These are phyloP conservation scores for Erannis defoliaria DNA, from an alignment of 2,888 invertebrate genomes.

Conservation along the genomic window DNA sequence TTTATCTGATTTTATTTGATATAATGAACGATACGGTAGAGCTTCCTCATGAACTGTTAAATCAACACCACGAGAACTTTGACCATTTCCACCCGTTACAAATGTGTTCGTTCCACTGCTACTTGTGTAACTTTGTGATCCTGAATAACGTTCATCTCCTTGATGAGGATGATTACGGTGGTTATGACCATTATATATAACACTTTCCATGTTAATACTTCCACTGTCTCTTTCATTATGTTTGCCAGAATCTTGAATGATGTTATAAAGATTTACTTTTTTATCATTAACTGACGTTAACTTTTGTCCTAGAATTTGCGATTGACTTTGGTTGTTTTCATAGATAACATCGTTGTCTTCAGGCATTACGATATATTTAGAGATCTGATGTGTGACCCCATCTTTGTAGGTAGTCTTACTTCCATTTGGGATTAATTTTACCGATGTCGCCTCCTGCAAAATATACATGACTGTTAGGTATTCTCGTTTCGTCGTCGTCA, in stretches of 20 bases:
- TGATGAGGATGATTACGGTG: background rate
- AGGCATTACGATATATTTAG: slow-evolving; percentile 30
- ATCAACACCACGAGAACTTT: background rate
- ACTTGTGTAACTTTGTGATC: background rate
- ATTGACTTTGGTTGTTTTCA: background rate
- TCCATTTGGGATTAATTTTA: slow-evolving; percentile 30
- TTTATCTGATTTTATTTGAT: background rate
- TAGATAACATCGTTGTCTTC: background rate
- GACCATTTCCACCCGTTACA: background rate
- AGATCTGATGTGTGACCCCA: slow-evolving; percentile 31
- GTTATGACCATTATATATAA: background rate
- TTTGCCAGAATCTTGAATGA: background rate
- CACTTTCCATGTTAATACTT: background rate
- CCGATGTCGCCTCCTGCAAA: background rate
- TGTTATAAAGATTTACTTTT: background rate
- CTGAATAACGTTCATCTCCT: background rate
- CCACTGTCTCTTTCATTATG: background rate
- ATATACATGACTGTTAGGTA: background rate
- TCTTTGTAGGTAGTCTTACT: slow-evolving; percentile 1
- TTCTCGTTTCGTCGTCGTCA: background rate
- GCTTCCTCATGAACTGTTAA: background rate
- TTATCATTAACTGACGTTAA: background rate
- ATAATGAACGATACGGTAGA: background rate
- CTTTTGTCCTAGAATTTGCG: background rate
- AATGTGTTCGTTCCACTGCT: background rate